Evolutionary conservation across 2,888 invertebrate genomes (phyloP).

Genomic region (Drosophila fulvimacula): DNA sequence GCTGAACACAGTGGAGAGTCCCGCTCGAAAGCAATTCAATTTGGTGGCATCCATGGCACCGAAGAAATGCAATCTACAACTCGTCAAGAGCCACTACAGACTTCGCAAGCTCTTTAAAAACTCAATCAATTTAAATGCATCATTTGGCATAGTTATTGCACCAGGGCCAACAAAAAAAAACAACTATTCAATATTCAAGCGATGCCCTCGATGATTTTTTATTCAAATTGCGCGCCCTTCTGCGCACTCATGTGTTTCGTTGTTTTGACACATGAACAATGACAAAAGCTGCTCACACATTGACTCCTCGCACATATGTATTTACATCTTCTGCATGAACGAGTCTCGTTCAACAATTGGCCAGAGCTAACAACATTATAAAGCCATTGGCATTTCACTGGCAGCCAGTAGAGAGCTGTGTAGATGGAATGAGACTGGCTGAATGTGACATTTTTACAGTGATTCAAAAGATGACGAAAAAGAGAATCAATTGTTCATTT

Average conservation of each 20-base stretch:
- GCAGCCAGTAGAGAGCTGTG: neutral
- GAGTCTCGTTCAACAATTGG: constrained; percentile 30
- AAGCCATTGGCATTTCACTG: neutral
- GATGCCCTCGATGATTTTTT: neutral
- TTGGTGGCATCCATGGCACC: constrained; percentile 20
- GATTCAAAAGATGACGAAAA: too few relatives aligned
- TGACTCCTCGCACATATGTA: constrained; percentile 8
- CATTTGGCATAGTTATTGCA: constrained; percentile 14
- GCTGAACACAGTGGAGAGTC: neutral
- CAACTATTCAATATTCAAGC: neutral
- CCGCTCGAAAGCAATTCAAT: constrained; percentile 45
- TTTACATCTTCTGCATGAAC: constrained; percentile 39
- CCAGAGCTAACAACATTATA: constrained; percentile 15
- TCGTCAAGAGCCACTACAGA: constrained; percentile 5
- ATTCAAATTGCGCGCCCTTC: constrained; percentile 9
- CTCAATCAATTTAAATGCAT: constrained; percentile 22
- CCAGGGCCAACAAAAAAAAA: neutral
- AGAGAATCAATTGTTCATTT: neutral
- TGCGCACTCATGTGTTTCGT: constrained; percentile 27
- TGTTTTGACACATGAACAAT: constrained; percentile 38
- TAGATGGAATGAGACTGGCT: neutral
- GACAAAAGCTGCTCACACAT: constrained; percentile 15
- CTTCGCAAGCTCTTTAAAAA: neutral
- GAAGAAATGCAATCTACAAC: constrained; percentile 22
- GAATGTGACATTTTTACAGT: neutral